Evolutionary conservation across 2,888 invertebrate species (phyloP), one percentile per base, ranked within the genome.

Genomic region (Nephrotoma flavescens): DNA sequence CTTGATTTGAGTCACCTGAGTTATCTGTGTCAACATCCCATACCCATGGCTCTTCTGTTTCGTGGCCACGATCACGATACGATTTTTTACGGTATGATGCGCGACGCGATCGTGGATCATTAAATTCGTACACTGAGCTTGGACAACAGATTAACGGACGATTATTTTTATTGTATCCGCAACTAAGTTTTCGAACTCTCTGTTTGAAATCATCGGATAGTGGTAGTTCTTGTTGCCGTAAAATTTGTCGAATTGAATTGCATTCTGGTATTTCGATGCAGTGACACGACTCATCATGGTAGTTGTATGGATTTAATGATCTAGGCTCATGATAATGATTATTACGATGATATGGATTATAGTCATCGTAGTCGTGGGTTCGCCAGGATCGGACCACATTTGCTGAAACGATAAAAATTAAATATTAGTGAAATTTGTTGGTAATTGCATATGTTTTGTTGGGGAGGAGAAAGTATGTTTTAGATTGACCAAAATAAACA

Each of bases 221-320:
- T 11, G 89, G 88, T 0, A 87, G 87, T 15, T 87, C 87, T 9
- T 89, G 89, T 87, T 89, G 88, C 7, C 89, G 88, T 87, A 90
- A 88, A 0, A 89, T 88, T 4, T 86, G 88, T 0, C 88, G 88
- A 83, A 91, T 89, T 41, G 88, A 87, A 15, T 88, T 87, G 86
- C 91, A 91, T 86, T 90, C 89, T 88, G 89, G 89, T 2, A 91
- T 87, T 41, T 89, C 89, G 6, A 90, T 88, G 86, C 91, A 91
- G 83, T 90, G 89, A 86, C 91, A 91, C 87, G 87, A 86, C 41
- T 86, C 6, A 19, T 85, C 84, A 12, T 84, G 41, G 15, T 42
- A 42, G n/a, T 84, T 0, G 42, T 84, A 15, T 42, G 42, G 84
- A 42, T 84, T 84, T 42, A 84, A 12, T n/a, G 84, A 84, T 42